Base-by-base conservation (phyloP, 2,113 vertebrate species). In the Arvicanthis niloticus region DNA sequence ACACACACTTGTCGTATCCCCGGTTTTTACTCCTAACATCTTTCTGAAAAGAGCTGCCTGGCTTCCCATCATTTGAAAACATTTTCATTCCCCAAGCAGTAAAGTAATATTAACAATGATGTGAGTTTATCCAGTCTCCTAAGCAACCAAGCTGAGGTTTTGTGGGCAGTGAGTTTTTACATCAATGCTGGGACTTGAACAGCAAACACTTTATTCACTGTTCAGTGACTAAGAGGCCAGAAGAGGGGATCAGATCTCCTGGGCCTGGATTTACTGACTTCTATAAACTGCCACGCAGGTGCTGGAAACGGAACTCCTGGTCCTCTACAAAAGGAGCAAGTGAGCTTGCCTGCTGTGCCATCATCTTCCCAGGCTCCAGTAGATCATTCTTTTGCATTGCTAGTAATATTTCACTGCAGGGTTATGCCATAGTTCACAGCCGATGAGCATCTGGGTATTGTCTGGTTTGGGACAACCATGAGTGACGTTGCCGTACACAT, bases 61-160 rank as follows among this genome's bases (percentile, higher is more conserved):
- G 31, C 6, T 19, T 9, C 45, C 7, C 24, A 8, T 37, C 16
- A 0, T 17, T 70, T 76, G 15, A 1, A 7, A 40, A 53, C 0
- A 0, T 9, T 19, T 7, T 53, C 51, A 31, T 40, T 72, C 42
- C 42, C 76, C 29, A 12, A 10, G 1, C 5, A 12, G 40, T 13
- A 22, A 78, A 85, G 56, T 7, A 15, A 11, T 13, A 10, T 81
- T 2, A 34, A 31, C 22, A 22, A 3, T 15, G 3, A 22, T 6
- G 17, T 3, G 26, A 53, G 40, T 10, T 17, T 70, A 45, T 13
- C 24, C 4, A 26, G 65, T 65, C 77, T 53, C 40, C 91, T 58
- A 7, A 22, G 31, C 1, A 0, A 91, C 29, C 16, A 31, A 65
- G 34, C 81, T 29, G 29, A 68, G 48, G 56, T 58, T 77, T 51